Evolutionary conservation across 2,888 invertebrate species (phyloP), one percentile per base, ranked within the genome.

Genomic region (Endotricha flammealis): DNA sequence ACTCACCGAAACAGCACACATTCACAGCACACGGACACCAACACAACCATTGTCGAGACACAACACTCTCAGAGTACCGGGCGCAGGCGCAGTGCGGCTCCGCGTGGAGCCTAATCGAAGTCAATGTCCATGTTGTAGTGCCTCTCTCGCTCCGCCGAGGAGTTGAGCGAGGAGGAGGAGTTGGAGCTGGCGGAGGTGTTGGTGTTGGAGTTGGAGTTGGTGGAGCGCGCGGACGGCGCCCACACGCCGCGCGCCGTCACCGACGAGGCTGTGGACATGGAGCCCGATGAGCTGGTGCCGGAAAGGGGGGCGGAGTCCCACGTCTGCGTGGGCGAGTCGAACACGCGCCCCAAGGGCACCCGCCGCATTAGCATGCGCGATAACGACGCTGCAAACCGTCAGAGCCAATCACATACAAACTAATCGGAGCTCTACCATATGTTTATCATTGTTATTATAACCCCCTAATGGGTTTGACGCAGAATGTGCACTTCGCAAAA

Each of bases 41-140:
- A 33, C 25, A 33, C 32, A 46, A 47, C 44, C 25, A 38, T 34
- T 41, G 41, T 42, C 38, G 34, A 25, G 36, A 33, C 39, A 38
- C 33, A 6, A 12, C 1, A 24, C 32, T 31, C 38, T 16, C 29
- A 11, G 24, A 6, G 4, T 6, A 24, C 30, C 20, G 4, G 30
- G 30, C 20, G 29, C 29, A 17, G 17, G 17, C 11, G 7, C 13
- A 11, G 9, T 29, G 11, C 29, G 4, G 6, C 20, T 8, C 2
- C 20, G 25, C 10, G 31, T 22, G 14, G 31, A 35, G 17, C 24
- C 50, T 83, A 85, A 48, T 85, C 85, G 57, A 64, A 86, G 61
- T 87, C 87, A 33, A 87, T 76, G 66, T 87, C 87, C 76, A 85
- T 85, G 63, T 85, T 78, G 66, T 78, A 78, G 49, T 73, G 69